phyloP scores from a whole-genome alignment of 2,113 vertebrate species.

The Erpornis zantholeuca region DNA sequence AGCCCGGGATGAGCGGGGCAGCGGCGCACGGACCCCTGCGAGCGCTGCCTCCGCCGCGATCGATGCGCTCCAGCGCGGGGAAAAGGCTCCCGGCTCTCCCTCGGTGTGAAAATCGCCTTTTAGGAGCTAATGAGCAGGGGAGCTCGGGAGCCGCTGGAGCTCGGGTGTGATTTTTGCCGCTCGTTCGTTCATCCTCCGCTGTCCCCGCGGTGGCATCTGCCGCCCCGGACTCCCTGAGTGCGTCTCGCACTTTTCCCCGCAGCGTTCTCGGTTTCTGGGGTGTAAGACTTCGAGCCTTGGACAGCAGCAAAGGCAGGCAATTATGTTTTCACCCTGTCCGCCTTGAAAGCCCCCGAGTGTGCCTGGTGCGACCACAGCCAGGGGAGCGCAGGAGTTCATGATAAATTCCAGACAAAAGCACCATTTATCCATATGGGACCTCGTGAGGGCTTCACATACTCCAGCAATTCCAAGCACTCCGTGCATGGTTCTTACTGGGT shows the following conservation, averaged over 20 bases:
- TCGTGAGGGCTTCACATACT: background rate
- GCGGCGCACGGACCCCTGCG: accelerated
- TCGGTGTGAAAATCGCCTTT: background rate
- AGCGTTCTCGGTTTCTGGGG: background rate
- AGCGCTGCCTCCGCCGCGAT: accelerated
- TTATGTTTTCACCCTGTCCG: background rate
- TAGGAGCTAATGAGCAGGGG: background rate
- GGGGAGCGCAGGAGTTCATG: background rate
- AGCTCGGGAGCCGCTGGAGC: background rate
- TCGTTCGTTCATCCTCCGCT: background rate
- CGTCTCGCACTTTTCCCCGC: background rate
- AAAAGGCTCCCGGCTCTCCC: accelerated
- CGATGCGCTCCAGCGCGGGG: accelerated
- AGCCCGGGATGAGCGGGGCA: background rate
- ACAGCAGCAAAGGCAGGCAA: background rate
- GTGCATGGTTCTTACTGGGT: background rate
- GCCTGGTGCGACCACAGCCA: background rate
- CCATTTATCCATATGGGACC: conserved; percentile 53
- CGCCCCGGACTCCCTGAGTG: accelerated
- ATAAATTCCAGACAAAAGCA: conserved; percentile 30
- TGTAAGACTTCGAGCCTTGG: background rate
- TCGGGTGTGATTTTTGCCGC: background rate
- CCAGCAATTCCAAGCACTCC: background rate
- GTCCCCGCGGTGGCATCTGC: background rate
- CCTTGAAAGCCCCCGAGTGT: background rate